Evolutionary conservation across 2,113 vertebrate genomes (phyloP).

Genomic region (Chlamydotis undulata): DNA sequence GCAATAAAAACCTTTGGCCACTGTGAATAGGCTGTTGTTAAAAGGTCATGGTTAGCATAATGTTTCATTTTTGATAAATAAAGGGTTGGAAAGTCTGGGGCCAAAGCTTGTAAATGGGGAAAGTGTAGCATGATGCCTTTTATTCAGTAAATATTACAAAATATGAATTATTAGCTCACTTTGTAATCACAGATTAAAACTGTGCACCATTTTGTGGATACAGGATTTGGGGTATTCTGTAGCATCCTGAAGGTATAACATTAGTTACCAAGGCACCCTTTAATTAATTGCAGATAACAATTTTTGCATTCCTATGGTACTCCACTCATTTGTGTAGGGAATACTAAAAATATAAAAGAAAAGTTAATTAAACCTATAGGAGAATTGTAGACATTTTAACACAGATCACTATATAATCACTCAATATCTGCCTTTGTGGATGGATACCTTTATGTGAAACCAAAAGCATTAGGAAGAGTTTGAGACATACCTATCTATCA

Average conservation of each 20-base stretch:
- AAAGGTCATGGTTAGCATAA: constrained; percentile 56
- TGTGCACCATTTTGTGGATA: background rate
- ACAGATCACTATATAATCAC: background rate
- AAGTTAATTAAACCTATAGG: background rate
- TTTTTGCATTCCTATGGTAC: background rate
- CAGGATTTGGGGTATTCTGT: background rate
- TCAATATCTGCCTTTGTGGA: background rate
- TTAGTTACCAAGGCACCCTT: background rate
- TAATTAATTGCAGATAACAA: background rate
- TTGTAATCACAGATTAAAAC: background rate
- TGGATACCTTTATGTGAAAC: background rate
- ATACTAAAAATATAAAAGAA: background rate
- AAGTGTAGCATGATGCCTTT: constrained; percentile 51
- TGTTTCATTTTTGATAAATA: constrained; percentile 62
- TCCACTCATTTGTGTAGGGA: background rate
- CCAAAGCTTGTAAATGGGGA: background rate
- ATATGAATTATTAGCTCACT: constrained; percentile 25
- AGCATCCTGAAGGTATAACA: background rate
- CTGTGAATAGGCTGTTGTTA: constrained; percentile 38
- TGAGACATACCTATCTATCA: background rate
- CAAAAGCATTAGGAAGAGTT: background rate
- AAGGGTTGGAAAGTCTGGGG: constrained; percentile 48
- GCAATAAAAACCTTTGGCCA: constrained; percentile 49
- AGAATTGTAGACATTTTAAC: background rate
- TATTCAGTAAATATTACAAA: constrained; percentile 42